Evolutionary conservation across 35 echinoderm and acorn worm genomes (phyloP), one percentile per base, ranked within the genome.

Genomic region (Apostichopus japonicus): DNA sequence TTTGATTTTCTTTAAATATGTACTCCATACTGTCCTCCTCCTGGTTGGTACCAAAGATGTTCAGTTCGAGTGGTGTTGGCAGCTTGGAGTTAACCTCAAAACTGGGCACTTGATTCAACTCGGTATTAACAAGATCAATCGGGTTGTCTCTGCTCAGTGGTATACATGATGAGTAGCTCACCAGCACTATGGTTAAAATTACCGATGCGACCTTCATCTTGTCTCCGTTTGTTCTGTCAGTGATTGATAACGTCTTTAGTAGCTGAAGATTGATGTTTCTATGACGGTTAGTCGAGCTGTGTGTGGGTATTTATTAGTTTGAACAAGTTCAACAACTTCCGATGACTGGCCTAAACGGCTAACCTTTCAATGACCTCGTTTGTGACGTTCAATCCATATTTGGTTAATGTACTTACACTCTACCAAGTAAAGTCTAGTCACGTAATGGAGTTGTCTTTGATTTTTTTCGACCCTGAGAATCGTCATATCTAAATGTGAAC

Each of bases 11-110:
- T n/a, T n/a, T n/a, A n/a, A n/a, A n/a, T n/a, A n/a, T n/a, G n/a
- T n/a, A n/a, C n/a, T n/a, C 92, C 84, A 94, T 79, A 58, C 63
- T 94, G 51, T 89, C 92, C n/a, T 90, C 92, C 24, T 94, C 92
- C 19, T 79, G 19, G 24, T 87, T n/a, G 14, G 15, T 93, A 13
- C 92, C 92, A 73, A 86, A 84, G 19, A 21, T 86, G 10, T 5
- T 10, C 56, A 93, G 52, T 16, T 93, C 92, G 44, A 52, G 8
- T 1, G 77, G 22, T 52, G 77, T 79, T 23, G 77, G 77, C 21
- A 24, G 10, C 44, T 84, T 57, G 16, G 44, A 51, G 57, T 84
- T 84, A 17, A 54, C 44, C 55, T 84, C 80, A 57, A 84, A 84
- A 6, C 3, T 54, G 9, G 80, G 80, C 21, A 14, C 55, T 51